Evolutionary conservation across 1,140 invertebrate genomes (phyloP).

Genomic region (Ylistrum balloti): DNA sequence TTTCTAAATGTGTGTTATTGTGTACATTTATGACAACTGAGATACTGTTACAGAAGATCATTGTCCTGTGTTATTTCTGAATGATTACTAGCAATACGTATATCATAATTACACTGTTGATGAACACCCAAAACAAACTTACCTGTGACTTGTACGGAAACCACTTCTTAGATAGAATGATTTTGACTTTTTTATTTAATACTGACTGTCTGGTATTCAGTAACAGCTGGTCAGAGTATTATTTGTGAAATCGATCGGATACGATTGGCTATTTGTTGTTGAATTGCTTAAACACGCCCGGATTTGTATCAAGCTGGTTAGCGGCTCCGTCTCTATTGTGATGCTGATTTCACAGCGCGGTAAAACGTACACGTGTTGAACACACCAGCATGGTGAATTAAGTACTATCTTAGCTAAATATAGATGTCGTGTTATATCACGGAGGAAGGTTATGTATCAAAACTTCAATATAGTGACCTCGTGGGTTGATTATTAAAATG

Average conservation of each 20-base stretch:
- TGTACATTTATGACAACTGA: no score
- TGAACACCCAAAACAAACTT: conserved; percentile 17
- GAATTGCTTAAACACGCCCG: background rate
- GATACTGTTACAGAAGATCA: no score
- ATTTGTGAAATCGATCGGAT: background rate
- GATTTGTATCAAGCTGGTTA: conserved; percentile 15
- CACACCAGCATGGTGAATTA: background rate
- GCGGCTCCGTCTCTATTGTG: background rate
- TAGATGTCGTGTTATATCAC: no score
- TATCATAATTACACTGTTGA: background rate
- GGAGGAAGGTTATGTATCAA: no score
- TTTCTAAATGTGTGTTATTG: no score
- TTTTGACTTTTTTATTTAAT: conserved; percentile 31
- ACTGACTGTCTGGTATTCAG: background rate
- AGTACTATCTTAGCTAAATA: no score
- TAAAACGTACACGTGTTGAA: background rate
- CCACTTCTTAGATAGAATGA: background rate
- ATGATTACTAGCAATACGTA: no score
- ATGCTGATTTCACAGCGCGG: background rate
- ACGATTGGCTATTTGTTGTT: background rate
- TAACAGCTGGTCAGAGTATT: background rate
- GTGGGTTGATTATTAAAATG: no score
- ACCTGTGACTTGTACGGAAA: background rate
- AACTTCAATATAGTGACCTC: no score
- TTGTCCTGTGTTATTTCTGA: no score